phyloP scores from a whole-genome alignment of 2,888 invertebrate genomes.

The Thymelicus lineola region DNA sequence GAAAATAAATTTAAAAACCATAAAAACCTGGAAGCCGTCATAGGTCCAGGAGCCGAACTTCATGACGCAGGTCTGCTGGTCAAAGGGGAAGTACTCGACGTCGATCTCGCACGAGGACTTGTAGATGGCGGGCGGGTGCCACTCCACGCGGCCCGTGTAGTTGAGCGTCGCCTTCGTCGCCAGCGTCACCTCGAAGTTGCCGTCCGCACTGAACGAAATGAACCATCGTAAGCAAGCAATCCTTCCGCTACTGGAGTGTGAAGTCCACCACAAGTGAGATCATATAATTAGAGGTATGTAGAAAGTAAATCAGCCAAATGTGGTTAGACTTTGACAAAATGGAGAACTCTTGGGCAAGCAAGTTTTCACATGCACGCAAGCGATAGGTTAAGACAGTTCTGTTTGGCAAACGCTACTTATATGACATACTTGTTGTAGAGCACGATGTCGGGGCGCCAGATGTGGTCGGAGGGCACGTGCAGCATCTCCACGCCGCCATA shows the following conservation, averaged over 20 bases:
- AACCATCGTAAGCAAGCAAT: no score
- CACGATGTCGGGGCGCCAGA: conserved; percentile 98
- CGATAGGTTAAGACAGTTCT: no score
- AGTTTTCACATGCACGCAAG: no score
- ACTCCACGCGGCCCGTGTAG: conserved; percentile 95
- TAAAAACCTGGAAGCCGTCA: conserved; percentile 94
- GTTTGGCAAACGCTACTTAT: neutral
- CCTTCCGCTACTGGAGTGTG: no score
- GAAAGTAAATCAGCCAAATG: no score
- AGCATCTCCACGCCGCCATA: conserved; percentile 98
- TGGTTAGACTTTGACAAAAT: no score
- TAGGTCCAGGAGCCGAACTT: conserved; percentile 98
- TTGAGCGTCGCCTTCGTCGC: conserved; percentile 96
- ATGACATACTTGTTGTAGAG: conserved; percentile 94
- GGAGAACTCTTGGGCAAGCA: no score
- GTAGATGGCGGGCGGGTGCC: conserved; percentile 98
- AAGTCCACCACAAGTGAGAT: no score
- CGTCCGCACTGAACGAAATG: conserved; percentile 89
- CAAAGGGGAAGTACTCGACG: conserved; percentile 97
- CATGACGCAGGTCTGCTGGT: conserved; percentile 96
- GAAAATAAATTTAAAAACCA: no score
- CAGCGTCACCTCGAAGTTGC: conserved; percentile 96
- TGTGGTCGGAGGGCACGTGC: conserved; percentile 98
- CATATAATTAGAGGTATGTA: no score
- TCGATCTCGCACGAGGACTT: conserved; percentile 97